Evolutionary conservation across 2,888 invertebrate genomes (phyloP), one percentile per base, ranked within the genome.

Genomic region (Timema cristinae): DNA sequence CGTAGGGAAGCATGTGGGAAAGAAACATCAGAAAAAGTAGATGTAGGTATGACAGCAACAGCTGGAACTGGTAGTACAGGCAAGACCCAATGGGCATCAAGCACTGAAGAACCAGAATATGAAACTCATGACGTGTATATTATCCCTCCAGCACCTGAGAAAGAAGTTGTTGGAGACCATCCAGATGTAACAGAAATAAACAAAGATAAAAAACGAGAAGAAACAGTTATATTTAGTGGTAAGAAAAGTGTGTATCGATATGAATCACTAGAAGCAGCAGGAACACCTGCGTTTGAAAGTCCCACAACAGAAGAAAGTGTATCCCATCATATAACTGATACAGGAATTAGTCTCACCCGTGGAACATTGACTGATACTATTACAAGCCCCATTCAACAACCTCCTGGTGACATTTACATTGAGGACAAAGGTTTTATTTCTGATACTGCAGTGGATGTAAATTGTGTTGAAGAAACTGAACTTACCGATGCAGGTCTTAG

Each of bases 401-500:
- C 77, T 11, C 75, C 75, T 16, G 76, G 74, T 15, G 71, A 70
- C 50, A 50, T 72, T 11, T 76, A 75, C 68, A 67, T 75, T 59
- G 76, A 76, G 71, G 78, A 77, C 69, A 75, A 83, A 82, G 32
- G 82, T 83, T 72, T 80, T 81, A 54, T 75, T n/a, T 85, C 85
- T 2, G 85, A 85, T 75, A 83, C 82, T 16, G 82, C 82, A 5
- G 80, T 81, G 48, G 81, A 82, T 73, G 80, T 81, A 52, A 82
- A 32, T 32, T 32, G 82, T 77, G 76, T 79, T 49, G 86, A 86
- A 79, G 86, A 86, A 79, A 81, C 81, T 67, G 86, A 86, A 78
- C 78, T 85, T 51, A 86, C 86, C 2, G 86, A 86, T 78, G 85
- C 86, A 50, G 86, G 85, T 6, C 77, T 86, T 68, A 86, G 86